Evolutionary conservation across 30 jellyfish, hydroid and myxozoan species (phyloP), one percentile per base, ranked within the genome.

Genomic region (Pseudorhiza aurosa): DNA sequence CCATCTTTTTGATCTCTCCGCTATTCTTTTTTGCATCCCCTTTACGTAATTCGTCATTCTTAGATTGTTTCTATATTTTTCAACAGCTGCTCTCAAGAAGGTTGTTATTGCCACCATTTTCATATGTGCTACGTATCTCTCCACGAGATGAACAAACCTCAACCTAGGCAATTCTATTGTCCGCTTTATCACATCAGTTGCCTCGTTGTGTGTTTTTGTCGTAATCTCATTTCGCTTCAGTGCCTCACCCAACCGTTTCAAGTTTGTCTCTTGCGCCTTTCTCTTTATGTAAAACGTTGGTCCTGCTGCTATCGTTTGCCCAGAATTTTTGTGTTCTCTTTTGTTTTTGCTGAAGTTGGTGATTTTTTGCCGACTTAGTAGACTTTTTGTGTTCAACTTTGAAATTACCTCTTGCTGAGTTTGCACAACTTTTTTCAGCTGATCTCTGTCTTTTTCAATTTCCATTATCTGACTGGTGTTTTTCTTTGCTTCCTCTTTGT

Each of bases 141-240:
- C 81, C 9, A 85, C 96, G 10, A 85, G 86, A 30, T 85, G 96
- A 31, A 75, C 77, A 28, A 85, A 85, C 43, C 96, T 68, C 26
- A 85, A 29, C 25, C 87, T 31, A 46, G 96, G 96, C 18, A 85
- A 56, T n/a, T 65, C 90, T 86, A 85, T 75, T 35, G 96, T 78
- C 26, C 43, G 63, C 45, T 67, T 85, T 37, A 85, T 85, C 24
- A 75, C 58, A 4, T 40, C 24, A 2, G 83, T 72, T 0, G 89
- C 70, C 44, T 65, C 65, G 71, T 85, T 90, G 50, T 74, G 89
- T 11, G 75, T 68, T 8, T 74, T 67, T 22, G 96, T 46, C 22
- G 88, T 42, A 57, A 85, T 75, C 30, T 75, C 64, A 39, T 85
- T 82, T 26, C 26, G 40, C 46, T 45, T 68, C 30, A 70, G 75